Percentiles rank a stretch among this genome's conserved stretches.
Evolutionary conservation across 1,140 invertebrate species (phyloP).

Genomic region (Physella acuta): DNA sequence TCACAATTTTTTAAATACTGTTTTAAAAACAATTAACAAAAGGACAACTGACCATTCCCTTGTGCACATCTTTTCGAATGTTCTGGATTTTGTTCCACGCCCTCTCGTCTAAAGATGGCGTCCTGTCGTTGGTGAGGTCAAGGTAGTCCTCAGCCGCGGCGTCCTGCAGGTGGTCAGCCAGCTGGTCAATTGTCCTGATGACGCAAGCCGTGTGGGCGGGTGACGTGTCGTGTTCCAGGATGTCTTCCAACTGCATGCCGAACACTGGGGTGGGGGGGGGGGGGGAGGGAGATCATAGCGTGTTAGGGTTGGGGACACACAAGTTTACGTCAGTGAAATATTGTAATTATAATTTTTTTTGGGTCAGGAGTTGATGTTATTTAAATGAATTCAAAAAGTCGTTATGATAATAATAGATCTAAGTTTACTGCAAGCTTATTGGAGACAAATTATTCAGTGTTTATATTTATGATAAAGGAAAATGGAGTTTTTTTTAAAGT

Average conservation of each 20-base stretch:
- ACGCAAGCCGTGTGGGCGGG: conserved; percentile 37
- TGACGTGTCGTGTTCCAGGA: conserved; percentile 33
- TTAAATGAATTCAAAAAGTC: too few species aligned
- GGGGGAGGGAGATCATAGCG: conserved; percentile 70
- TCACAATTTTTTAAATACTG: too few species aligned
- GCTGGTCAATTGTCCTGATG: conserved; percentile 37
- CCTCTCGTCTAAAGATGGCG: conserved; percentile 20
- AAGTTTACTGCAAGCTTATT: too few species aligned
- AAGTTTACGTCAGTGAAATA: too few species aligned
- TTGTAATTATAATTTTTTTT: too few species aligned
- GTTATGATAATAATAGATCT: too few species aligned
- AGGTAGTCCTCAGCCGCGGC: conserved; percentile 34
- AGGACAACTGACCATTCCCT: conserved; percentile 30
- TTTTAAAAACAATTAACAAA: too few species aligned
- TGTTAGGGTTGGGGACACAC: conserved; percentile 80
- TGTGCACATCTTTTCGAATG: conserved; percentile 26
- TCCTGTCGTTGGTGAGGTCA: conserved; percentile 28
- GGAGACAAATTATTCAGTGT: too few species aligned
- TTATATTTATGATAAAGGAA: too few species aligned
- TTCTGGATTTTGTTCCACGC: conserved; percentile 26
- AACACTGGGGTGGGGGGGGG: conserved; percentile 42
- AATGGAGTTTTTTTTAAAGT: too few species aligned
- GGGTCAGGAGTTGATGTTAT: too few species aligned
- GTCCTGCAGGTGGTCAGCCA: conserved; percentile 38
- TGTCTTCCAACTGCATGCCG: conserved; percentile 41